Base-by-base conservation (phyloP, 2,797 vertebrate genomes). In the Cryptoprocta ferox region DNA sequence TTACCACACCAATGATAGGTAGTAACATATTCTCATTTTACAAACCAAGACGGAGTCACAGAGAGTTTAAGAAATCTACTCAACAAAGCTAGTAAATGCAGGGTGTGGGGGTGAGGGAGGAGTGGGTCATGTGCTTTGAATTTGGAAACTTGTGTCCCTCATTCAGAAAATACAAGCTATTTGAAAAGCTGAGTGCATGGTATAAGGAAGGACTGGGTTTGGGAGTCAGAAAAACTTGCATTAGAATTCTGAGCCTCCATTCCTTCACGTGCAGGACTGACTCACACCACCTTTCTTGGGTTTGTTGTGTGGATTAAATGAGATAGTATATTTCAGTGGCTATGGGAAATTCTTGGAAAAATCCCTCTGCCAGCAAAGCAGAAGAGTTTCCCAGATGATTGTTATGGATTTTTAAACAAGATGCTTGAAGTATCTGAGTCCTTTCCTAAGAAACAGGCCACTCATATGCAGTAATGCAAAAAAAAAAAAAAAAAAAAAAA, bases 61-160 rank as follows among this genome's bases (percentile, higher is more conserved):
- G 30, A 59, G 42, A 71, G 16, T 59, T 78, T 68, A 66, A 89
- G 26, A 48, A 53, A 63, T 73, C 5, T 68, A n/a, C 16, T n/a
- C 53, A 45, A 76, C 4, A 56, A 63, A 78, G 18, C 2, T 45
- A 71, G 35, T 76, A 88, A 89, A 63, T 12, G 18, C 10, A 5
- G 11, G 71, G 0, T 2, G 26, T 28, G 7, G 26, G 0, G 2
- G 71, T 14, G 14, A 7, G 28, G 15, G 0, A 1, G 7, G 53
- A 21, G 8, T 56, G 53, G 53, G 13, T 24, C 18, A 0, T 32
- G 30, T 30, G 28, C 37, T 92, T 87, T 65, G 6, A 21, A 75
- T 65, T 45, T 79, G 15, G 81, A 21, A 24, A 75, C 79, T 82
- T 83, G 28, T 6, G 30, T 48, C 66, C 75, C 21, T 97, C 21